phyloP scores from a whole-genome alignment of 2,113 vertebrate species.

The Corythornis madagascariensis region DNA sequence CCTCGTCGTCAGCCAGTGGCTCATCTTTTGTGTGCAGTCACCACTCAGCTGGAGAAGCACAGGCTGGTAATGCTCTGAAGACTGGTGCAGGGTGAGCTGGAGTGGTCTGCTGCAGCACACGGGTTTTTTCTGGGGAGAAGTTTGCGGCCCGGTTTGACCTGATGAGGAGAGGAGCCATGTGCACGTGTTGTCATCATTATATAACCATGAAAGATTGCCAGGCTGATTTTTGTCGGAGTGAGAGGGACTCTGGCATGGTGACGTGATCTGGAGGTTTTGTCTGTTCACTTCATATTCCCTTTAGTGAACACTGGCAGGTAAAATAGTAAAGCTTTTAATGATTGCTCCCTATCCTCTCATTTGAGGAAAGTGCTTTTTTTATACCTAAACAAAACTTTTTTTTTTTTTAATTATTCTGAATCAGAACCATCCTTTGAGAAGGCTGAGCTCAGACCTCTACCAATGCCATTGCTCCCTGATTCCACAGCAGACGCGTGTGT shows the following conservation, averaged over 20 bases:
- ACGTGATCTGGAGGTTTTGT: not conserved
- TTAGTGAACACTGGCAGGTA: not conserved
- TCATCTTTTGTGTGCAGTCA: not conserved
- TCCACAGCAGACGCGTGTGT: not conserved
- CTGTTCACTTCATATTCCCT: not conserved
- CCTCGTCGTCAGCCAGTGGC: not conserved
- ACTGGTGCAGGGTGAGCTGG: not conserved
- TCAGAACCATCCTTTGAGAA: not conserved
- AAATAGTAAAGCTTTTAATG: not conserved
- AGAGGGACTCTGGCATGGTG: not conserved
- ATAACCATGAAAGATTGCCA: fast-evolving
- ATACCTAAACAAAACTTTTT: not conserved
- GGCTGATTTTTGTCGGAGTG: not conserved
- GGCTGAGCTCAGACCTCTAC: not conserved
- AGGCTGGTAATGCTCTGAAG: not conserved
- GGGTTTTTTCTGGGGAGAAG: not conserved
- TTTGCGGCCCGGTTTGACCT: not conserved
- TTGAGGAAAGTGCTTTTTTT: not conserved
- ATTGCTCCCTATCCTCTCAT: not conserved
- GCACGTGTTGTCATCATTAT: fast-evolving
- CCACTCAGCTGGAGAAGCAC: not conserved
- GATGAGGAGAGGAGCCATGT: not conserved
- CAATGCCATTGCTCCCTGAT: fast-evolving
- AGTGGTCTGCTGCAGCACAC: not conserved
- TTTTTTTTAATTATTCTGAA: not conserved